A percentile compares a stretch with the other conserved stretches of the same genome.
These are phyloP conservation scores for Neodiprion lecontei DNA, from an alignment of 1,140 invertebrate genomes.

Conservation along the genomic window DNA sequence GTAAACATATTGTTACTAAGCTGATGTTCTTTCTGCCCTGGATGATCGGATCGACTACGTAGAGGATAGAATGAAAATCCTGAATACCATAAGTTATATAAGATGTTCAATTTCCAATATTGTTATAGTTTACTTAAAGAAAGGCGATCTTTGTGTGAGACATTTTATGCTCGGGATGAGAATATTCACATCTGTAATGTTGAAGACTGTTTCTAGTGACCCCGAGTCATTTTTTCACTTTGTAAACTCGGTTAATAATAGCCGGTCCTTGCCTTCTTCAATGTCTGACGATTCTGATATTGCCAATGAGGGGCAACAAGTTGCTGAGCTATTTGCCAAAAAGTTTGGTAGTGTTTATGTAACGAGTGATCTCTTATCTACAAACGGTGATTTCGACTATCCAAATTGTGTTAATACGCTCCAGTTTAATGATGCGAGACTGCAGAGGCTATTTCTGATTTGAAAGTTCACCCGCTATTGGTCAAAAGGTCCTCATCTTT, in stretches of 20 bases:
- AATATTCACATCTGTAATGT: not conserved
- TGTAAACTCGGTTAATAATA: not conserved
- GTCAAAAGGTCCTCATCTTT: not conserved
- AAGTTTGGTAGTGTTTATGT: constrained; percentile 5
- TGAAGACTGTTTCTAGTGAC: not conserved
- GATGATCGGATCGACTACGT: no score
- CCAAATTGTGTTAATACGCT: not conserved
- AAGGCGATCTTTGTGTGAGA: not conserved
- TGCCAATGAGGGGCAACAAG: not conserved
- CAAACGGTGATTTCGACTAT: not conserved
- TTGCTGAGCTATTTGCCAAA: not conserved
- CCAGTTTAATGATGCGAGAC: not conserved
- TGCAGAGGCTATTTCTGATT: not conserved
- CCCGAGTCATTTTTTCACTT: not conserved
- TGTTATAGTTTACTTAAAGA: not conserved
- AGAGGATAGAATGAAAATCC: no score
- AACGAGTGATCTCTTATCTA: not conserved
- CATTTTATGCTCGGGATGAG: not conserved
- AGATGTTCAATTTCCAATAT: not conserved
- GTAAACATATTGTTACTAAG: no score
- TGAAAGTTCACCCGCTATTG: not conserved
- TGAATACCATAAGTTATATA: not conserved
- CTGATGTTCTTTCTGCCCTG: no score
- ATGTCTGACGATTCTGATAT: not conserved
- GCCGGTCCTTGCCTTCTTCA: not conserved